Percentiles rank a stretch among this genome's conserved stretches.
Evolutionary conservation across 1,140 invertebrate genomes (phyloP).

Genomic region (Lepeophtheirus salmonis): DNA sequence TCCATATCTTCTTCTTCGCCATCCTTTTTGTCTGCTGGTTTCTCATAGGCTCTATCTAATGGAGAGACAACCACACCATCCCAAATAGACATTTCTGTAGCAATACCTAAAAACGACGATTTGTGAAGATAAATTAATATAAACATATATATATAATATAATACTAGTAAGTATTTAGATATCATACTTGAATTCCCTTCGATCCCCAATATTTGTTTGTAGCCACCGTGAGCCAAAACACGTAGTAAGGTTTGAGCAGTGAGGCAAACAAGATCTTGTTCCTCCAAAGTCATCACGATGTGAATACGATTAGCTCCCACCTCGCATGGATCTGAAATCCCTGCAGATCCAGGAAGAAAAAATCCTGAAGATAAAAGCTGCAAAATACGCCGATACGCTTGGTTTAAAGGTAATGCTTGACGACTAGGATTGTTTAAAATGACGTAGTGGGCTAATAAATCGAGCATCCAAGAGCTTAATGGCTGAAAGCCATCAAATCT

Average conservation of each 20-base stretch:
- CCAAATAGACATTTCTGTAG: conserved; percentile 62
- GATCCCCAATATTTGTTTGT: conserved; percentile 62
- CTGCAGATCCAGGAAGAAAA: conserved; percentile 82
- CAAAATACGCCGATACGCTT: conserved; percentile 57
- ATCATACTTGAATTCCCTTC: conserved; percentile 35
- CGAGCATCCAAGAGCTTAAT: conserved; percentile 87
- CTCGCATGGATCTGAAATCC: conserved; percentile 42
- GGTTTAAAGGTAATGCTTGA: conserved; percentile 74
- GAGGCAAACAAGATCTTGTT: conserved; percentile 79
- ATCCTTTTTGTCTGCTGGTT: conserved; percentile 38
- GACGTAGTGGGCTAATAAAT: conserved; percentile 82
- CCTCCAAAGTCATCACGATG: conserved; percentile 72
- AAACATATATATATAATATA: conserved; percentile 27
- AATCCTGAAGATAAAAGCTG: conserved; percentile 80
- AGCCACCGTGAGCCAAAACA: conserved; percentile 74
- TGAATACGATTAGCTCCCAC: conserved; percentile 51
- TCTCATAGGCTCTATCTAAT: conserved; percentile 69
- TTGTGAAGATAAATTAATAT: not conserved
- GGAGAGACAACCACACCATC: conserved; percentile 82
- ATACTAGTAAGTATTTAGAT: conserved; percentile 30
- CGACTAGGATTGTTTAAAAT: conserved; percentile 88
- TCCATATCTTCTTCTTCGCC: conserved; percentile 32
- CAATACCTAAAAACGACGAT: conserved; percentile 23
- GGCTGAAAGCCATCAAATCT: conserved; percentile 75
- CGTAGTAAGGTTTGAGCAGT: conserved; percentile 73